Evolutionary conservation across 2,888 invertebrate genomes (phyloP), one percentile per base, ranked within the genome.

Genomic region (Orchesellides sinensis): DNA sequence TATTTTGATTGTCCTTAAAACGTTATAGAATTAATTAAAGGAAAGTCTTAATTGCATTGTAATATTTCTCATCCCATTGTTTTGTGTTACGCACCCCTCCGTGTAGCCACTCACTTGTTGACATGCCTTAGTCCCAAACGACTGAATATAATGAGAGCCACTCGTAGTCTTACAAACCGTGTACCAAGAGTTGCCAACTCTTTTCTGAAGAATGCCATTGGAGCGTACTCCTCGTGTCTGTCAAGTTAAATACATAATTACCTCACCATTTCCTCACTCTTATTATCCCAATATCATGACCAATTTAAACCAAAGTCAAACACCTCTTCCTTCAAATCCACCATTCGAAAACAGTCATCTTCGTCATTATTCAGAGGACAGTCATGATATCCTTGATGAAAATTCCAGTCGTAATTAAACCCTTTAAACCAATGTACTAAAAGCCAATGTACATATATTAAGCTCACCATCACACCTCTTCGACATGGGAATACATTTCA

Each of bases 321-420:
- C 1, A 69, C 56, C 70, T 85, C 84, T 3, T 82, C 73, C 6
- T 82, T 66, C 10, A 78, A 45, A 45, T 72, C 77, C 4, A 68
- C 61, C 45, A 86, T 47, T 47, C 86, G 63, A 35, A 59, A 87
- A 70, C 96, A 96, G 89, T 95, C 93, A 68, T 92, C 89, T 91
- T 96, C 96, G 89, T 96, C 96, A 90, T 96, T 96, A 27, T 92
- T 92, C 85, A 92, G 90, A 19, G 91, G 91, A 89, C 96, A 96
- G 86, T 96, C 93, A 0, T 90, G 87, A 56, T 89, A 90, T 29
- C 92, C 63, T 63, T 10, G n/a, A n/a, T n/a, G n/a, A n/a, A n/a
- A n/a, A n/a, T n/a, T n/a, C n/a, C n/a, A n/a, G n/a, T n/a, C n/a
- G n/a, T n/a, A n/a, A n/a, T n/a, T n/a, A n/a, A n/a, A n/a, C n/a